Base-by-base conservation (phyloP, 2,888 invertebrate genomes). In the Tetramorium bicarinatum region DNA sequence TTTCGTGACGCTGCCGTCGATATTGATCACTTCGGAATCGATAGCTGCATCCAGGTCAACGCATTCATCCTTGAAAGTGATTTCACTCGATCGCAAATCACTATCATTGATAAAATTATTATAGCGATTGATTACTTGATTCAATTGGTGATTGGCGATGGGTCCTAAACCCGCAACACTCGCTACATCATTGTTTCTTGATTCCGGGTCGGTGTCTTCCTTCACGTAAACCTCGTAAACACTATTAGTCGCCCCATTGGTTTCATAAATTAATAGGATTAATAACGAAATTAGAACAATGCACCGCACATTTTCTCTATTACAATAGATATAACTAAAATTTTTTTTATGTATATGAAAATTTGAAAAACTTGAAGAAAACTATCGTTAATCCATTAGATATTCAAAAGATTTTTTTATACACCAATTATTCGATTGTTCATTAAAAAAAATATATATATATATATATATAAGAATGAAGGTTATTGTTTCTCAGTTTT, bases 171-270 rank as follows among this genome's bases (percentile, higher is more conserved):
- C 86, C 38, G 93, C 81, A 41, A 89, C 69, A 7, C 84, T 75
- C 21, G 88, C 85, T 52, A 87, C 81, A 62, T 91, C 90, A 71
- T 85, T 89, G 75, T 85, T 87, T 66, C 87, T 87, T 29, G 86
- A 87, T 34, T 91, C 90, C 6, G 86, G 69, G 15, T 83, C 90
- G 38, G 85, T 87, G 66, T 93, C 94, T 61, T 93, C 94, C 83
- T 94, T 94, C 71, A 94, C 93, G 83, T 93, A 94, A 21, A 94
- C 94, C 88, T 94, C 94, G 84, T 94, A 94, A 67, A 94, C 93
- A 64, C 94, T 94, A 18, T 21, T 1, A 9, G 34, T 34, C 34
- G 3, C 1, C 56, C 18, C 44, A 66, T 41, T 13, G 29, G 2
- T 62, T 41, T 52, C 62, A 80, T 34, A 47, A 79, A 38, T 72